Base-by-base conservation (phyloP, 1,140 invertebrate genomes). In the Lepidurus apus region DNA sequence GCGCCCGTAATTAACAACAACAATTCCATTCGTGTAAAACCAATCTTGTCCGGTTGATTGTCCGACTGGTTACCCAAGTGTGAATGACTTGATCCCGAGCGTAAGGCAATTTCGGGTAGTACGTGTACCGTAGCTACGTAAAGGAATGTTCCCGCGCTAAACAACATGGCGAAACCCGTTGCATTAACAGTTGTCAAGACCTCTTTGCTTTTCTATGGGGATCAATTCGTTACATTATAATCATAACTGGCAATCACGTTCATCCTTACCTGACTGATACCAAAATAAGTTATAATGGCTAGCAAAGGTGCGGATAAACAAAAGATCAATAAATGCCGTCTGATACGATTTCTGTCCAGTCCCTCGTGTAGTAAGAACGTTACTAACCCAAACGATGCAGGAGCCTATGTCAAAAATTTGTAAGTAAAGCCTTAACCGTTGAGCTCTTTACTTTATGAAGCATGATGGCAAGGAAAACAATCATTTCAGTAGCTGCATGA, bases 91-190 rank as follows among this genome's bases (percentile, higher is more conserved):
- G 87, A 87, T 81, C 82, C 75, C 82, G 80, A 81, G 42, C 83
- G 81, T 17, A 79, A 85, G 80, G 91, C 93, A 42, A 99, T 86
- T 86, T 99, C 97, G 0, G 98, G 97, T 73, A 99, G 85, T 4
- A 99, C 96, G 86, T 99, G 98, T 1, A 99, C 97, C 1, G 98
- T 98, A 0, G 98, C 95, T 7, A 99, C 98, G 84, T 99, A 99
- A 8, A 99, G 87, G 86, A 99, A 99, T 74, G 98, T 99, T 1
- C 98, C 98, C 1, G 96, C 98, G 80, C 96, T 98, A 85, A 99
- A 99, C 24, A 99, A 86, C 96, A 99, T 98, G 17, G 97, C 96
- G 73, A 98, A 90, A 73, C 95, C 96, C 84, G 93, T 99, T 2
- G 95, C 94, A 86, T 97, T 96, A 10, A 96, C 89, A 42, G 92